These are phyloP conservation scores for Petaurus breviceps DNA, from an alignment of 2,113 vertebrate species.

Conservation along the genomic window DNA sequence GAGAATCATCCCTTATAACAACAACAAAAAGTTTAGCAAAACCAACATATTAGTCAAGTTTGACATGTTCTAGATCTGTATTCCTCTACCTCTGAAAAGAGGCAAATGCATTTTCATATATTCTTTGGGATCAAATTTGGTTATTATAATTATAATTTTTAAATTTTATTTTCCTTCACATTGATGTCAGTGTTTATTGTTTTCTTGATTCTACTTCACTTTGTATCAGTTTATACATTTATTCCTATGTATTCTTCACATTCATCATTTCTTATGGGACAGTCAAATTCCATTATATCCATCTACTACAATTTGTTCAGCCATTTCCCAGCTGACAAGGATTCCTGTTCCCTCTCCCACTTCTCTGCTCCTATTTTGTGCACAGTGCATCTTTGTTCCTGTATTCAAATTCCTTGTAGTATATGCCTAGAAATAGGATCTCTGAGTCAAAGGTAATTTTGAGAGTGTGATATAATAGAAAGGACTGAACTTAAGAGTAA, in stretches of 20 bases:
- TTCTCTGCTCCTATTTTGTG: background rate
- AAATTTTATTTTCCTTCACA: background rate
- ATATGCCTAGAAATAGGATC: background rate
- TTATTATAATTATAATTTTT: background rate
- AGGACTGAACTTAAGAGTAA: conserved; percentile 1
- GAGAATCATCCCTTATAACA: background rate
- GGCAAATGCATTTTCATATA: background rate
- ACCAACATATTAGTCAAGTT: background rate
- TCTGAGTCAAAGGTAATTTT: background rate
- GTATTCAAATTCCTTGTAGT: background rate
- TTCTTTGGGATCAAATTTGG: background rate
- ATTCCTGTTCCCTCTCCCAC: too few species aligned
- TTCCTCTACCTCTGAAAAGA: background rate
- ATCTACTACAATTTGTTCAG: background rate
- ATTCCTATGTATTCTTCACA: background rate
- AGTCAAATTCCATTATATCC: background rate
- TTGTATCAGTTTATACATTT: background rate
- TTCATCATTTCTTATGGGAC: background rate
- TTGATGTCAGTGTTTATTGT: background rate
- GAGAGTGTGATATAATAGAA: background rate
- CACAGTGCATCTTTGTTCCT: background rate
- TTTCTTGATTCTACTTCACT: background rate
- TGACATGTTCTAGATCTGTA: background rate
- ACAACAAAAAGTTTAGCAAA: background rate
- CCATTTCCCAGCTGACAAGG: background rate